Conservation (phyloP, 1,140 invertebrate species). For the Zaprionus camerounensis region DNA sequence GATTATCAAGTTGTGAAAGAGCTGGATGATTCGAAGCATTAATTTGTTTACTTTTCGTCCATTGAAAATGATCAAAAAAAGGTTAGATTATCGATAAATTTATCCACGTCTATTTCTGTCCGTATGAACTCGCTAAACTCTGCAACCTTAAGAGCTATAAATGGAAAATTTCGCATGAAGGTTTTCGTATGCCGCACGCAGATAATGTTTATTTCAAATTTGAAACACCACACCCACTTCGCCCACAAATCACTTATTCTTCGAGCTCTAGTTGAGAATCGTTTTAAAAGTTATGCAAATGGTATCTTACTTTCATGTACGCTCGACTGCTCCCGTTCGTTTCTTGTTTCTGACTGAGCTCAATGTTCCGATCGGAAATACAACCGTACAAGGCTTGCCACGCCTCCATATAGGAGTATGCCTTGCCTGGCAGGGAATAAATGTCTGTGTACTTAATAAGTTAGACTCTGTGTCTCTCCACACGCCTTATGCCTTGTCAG, state of each 20-base stretch:
- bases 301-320: no score
- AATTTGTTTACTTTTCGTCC: no score
- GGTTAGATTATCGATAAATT: no score
- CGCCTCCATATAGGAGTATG: neutral
- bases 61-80: no score
- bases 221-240: neutral
- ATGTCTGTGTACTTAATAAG: constrained; percentile 4
- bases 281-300: no score
- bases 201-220: neutral
- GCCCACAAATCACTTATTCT: neutral
- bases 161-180: neutral
- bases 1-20: no score
- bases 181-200: neutral
- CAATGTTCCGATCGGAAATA: neutral
- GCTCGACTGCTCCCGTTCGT: no score
- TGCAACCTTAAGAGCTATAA: accelerated
- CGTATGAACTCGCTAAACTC: neutral
- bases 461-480: neutral
- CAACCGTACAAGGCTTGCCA: neutral
- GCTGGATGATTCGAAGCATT: no score
- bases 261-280: no score
- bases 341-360: neutral
- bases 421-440: neutral
- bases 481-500: constrained; percentile 2
- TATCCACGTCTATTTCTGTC: neutral